Conservation (phyloP, 1,140 invertebrate genomes). For the Nephotettix cincticeps region DNA sequence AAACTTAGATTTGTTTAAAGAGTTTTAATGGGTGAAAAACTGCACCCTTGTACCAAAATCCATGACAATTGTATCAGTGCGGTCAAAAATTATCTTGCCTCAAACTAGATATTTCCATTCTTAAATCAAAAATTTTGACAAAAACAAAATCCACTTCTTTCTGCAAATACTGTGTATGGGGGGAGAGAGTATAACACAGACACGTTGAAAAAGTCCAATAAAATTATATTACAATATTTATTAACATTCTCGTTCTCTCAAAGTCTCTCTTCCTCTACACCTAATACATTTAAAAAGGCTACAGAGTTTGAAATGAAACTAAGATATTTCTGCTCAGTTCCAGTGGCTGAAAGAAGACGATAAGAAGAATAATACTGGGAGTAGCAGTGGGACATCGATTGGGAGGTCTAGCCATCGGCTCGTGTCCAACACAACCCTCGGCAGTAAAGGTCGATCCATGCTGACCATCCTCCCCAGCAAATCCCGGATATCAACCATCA, state of each 20-base stretch:
- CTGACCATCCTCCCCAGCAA: neutral
- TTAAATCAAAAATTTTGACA: no score
- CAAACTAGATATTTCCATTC: no score
- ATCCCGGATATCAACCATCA: neutral
- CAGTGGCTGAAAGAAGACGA: neutral
- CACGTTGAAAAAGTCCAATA: neutral
- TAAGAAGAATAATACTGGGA: neutral
- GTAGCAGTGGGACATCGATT: neutral
- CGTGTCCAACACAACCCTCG: neutral
- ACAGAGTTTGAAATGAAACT: no score
- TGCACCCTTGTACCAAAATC: no score
- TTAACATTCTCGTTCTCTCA: neutral
- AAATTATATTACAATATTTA: neutral
- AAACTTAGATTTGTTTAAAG: no score
- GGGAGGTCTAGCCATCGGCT: neutral
- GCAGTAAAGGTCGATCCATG: neutral
- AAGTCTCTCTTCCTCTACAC: no score
- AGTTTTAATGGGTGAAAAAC: no score
- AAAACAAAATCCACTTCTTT: no score
- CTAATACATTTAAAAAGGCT: no score
- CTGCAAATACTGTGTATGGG: neutral
- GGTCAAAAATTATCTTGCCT: no score
- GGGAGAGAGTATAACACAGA: neutral
- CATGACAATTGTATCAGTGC: no score
- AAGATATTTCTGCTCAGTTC: neutral